These are phyloP conservation scores for Nyctereutes procyonoides DNA, from an alignment of 2,113 vertebrate genomes.

Conservation along the genomic window DNA sequence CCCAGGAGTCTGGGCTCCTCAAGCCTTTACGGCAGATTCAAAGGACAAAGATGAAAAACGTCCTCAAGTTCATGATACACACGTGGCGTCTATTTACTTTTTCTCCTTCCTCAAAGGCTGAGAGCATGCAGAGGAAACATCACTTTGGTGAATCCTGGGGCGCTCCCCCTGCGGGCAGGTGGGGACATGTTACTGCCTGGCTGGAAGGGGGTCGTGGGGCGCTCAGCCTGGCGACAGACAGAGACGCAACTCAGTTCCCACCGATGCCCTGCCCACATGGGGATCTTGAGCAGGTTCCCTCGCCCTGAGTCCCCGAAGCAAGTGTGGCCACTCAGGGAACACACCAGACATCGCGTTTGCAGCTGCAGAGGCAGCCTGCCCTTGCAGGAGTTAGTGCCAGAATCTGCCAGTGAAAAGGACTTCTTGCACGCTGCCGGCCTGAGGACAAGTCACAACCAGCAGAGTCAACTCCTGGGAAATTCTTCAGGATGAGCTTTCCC, in stretches of 20 bases:
- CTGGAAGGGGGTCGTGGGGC: not conserved
- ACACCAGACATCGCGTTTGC: rapidly evolving
- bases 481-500: not conserved
- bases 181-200: rapidly evolving
- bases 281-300: not conserved
- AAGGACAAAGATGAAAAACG: not conserved
- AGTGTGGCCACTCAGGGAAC: rapidly evolving
- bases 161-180: rapidly evolving
- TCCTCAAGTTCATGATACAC: not conserved
- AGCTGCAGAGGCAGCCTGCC: not conserved
- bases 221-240: rapidly evolving
- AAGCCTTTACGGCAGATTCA: not conserved
- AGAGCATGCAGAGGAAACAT: not conserved
- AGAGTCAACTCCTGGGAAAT: rapidly evolving
- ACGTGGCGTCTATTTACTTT: not conserved
- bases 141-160: not conserved
- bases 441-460: not conserved
- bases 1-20: rapidly evolving
- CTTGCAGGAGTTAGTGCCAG: rapidly evolving
- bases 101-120: not conserved
- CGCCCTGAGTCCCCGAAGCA: not conserved
- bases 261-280: rapidly evolving
- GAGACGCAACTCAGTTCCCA: not conserved
- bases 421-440: rapidly evolving
- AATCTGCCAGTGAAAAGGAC: not conserved